Evolutionary conservation across 2,888 invertebrate genomes (phyloP), one percentile per base, ranked within the genome.

Genomic region (Ormyrus thymus): DNA sequence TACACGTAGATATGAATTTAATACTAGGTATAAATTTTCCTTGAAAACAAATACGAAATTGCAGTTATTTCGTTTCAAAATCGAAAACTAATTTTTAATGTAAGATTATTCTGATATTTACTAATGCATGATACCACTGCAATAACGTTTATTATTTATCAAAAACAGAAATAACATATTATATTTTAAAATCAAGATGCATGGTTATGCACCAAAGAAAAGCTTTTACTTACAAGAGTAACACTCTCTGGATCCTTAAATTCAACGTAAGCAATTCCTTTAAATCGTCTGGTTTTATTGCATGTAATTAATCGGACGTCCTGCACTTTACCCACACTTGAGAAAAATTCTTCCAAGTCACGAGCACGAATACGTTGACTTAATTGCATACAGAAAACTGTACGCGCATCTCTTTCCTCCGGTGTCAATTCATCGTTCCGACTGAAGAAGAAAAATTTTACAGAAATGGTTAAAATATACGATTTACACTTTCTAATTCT

Each of bases 201-300:
- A 3, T 29, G 29, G 29, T 29, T 29, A 29, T 3, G 1, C 29
- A 29, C 2, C 1, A 3, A 29, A 29, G 29, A 29, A 2, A 29
- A 29, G 29, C 3, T 29, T 59, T 6, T 79, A 91, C 93, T 93
- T 91, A 96, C 96, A 92, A 98, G 91, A 79, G 98, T 96, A 8
- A 99, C 99, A 82, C 98, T 97, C 91, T 98, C 98, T 0, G 98
- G 96, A 91, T 99, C 98, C 90, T 96, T 96, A 89, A 99, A 99
- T 91, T 99, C 99, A 80, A 99, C 97, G 89, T 99, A 99, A n/a
- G 99, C 97, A 86, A 99, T 99, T 64, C 99, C 99, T 91, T 99
- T 99, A 87, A 99, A 99, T 83, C 99, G 92, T 87, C 99, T 94
- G 0, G 99, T 99, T 91, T 99, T 98, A 91, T 98, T 99, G 91